Evolutionary conservation across 23 tunicate genomes (phyloP), one percentile per base, ranked within the genome.

Genomic region (Phallusia fumigata): DNA sequence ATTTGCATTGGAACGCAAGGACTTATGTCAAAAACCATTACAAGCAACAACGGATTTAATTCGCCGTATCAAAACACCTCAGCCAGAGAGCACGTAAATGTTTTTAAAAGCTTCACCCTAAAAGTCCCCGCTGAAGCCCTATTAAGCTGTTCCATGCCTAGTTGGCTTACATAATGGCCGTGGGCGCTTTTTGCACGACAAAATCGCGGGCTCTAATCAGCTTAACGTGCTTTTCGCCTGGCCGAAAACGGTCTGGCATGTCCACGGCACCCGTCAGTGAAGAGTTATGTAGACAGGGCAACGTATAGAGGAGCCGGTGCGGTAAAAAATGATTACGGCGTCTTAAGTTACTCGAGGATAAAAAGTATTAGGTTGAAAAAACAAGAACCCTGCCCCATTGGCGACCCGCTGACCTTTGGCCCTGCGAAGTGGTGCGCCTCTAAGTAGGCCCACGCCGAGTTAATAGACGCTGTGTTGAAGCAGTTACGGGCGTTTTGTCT

Each of bases 371-470:
- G 75, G 79, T 74, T 83, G 26, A 64, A 52, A 83, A 83, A 83
- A 83, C 75, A 83, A 64, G 35, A 40, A 65, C 12, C 31, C 35
- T 83, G 86, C 44, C 86, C 86, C 75, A 2, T 36, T 26, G 36
- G 12, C 50, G 86, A 83, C 86, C 86, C 69, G 73, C 12, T 21
- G 79, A 24, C 69, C 69, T 83, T 74, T 73, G 86, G 16, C 84
- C 31, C 16, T 58, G 69, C 69, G 69, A 58, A 58, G 28, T 40
- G 47, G 47, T 10, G 47, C 47, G 47, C 8, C 47, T 40, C 69
- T 58, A 58, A 58, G 69, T 58, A 58, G 69, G 13, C 69, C 16
- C 69, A 24, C 15, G 69, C 58, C 69, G 69, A 58, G 69, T 22
- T 58, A 58, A 58, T 58, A 58, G 69, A 24, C 69, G 26, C 15